phyloP scores from a whole-genome alignment of 2,888 invertebrate genomes.

The Nematopogon swammerdamellus region DNA sequence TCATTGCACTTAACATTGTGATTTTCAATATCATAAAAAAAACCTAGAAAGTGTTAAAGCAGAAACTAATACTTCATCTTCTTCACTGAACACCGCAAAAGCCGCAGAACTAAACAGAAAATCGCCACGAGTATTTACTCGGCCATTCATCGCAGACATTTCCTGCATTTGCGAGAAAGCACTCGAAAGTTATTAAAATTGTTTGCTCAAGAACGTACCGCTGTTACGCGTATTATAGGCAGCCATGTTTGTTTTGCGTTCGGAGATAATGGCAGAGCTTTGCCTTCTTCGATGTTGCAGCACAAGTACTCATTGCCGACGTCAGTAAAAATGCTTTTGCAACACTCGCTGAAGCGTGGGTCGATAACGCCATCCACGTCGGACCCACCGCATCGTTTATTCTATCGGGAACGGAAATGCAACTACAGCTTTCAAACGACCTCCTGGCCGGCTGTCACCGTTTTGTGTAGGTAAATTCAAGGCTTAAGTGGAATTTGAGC shows the following conservation, averaged over 20 bases:
- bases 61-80: too few relatives aligned
- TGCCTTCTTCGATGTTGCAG: not conserved
- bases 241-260: not conserved
- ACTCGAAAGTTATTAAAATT: not conserved
- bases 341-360: not conserved
- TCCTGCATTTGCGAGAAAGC: not conserved
- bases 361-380: too few relatives aligned
- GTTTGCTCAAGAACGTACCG: not conserved
- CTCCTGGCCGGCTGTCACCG: too few relatives aligned
- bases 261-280: not conserved
- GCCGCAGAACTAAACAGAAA: not conserved
- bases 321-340: not conserved
- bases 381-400: too few relatives aligned
- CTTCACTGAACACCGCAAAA: not conserved
- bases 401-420: too few relatives aligned
- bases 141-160: not conserved
- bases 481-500: too few relatives aligned
- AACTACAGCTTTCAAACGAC: too few relatives aligned
- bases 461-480: too few relatives aligned
- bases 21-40: not conserved
- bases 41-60: not conserved
- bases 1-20: too few relatives aligned
- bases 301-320: not conserved
- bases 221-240: not conserved
- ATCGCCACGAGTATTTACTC: not conserved